Conservation (phyloP, 2,797 vertebrate genomes). For the Acanthornis magna region DNA sequence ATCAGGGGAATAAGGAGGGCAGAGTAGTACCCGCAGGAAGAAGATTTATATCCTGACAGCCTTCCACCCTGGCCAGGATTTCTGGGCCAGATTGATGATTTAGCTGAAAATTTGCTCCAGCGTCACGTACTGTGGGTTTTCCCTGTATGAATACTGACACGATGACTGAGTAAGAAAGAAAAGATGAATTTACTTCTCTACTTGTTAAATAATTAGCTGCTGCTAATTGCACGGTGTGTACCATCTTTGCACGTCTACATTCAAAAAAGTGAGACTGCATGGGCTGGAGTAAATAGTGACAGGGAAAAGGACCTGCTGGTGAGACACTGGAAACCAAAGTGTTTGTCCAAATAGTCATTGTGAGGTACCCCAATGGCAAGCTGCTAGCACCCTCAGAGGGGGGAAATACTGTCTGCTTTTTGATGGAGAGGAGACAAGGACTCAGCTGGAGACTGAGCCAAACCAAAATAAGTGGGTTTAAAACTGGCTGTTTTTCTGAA, state of each 20-base stretch:
- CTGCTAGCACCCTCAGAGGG: rapidly evolving
- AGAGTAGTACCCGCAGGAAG: background rate
- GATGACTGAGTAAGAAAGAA: background rate
- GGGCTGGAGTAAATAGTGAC: background rate
- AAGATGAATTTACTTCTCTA: background rate
- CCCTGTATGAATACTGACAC: background rate
- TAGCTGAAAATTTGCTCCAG: background rate
- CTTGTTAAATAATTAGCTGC: background rate
- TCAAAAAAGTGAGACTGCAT: background rate
- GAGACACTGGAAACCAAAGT: background rate
- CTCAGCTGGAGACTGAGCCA: background rate
- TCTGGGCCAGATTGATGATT: background rate
- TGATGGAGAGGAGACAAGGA: background rate
- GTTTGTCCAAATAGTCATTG: background rate
- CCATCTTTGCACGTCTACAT: background rate
- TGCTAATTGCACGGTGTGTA: background rate
- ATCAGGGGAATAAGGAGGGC: background rate
- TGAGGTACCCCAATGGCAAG: background rate
- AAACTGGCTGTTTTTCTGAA: background rate
- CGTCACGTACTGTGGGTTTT: rapidly evolving
- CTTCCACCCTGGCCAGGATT: background rate
- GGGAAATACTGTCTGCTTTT: background rate
- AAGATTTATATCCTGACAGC: background rate
- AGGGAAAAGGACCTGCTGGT: background rate
- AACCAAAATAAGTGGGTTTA: background rate